These are phyloP conservation scores for Cataglyphis rosenhaueri DNA, from an alignment of 2,888 invertebrate species.

Conservation along the genomic window DNA sequence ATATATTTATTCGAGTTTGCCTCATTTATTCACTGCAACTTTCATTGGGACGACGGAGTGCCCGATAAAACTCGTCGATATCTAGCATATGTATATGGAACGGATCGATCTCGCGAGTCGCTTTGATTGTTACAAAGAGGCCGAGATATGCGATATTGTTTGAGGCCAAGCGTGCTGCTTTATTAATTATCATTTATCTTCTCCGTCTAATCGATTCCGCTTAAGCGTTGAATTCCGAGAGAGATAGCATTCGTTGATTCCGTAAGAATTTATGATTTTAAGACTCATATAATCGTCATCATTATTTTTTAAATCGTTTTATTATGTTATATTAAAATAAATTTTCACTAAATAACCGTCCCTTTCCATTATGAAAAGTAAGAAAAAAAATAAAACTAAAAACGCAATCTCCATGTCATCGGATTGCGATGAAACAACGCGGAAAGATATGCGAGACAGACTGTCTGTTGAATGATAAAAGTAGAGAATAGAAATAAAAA, in stretches of 20 bases:
- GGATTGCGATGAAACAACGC: not conserved
- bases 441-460: not conserved
- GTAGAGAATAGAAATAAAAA: conserved; percentile 29
- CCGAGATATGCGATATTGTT: conserved; percentile 30
- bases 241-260: not conserved
- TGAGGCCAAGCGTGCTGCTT: conserved; percentile 19
- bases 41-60: conserved; percentile 32
- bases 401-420: not conserved
- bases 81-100: conserved; percentile 51
- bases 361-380: not conserved
- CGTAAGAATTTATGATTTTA: not conserved
- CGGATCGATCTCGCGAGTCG: conserved; percentile 59
- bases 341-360: not conserved
- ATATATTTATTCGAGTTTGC: conserved; percentile 48
- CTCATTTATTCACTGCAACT: conserved; percentile 58
- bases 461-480: conserved; percentile 31
- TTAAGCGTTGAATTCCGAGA: conserved; percentile 2
- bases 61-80: conserved; percentile 44
- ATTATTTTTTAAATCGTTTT: not conserved
- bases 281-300: not conserved
- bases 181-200: conserved; percentile 57
- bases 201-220: conserved; percentile 48
- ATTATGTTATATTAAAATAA: not conserved
- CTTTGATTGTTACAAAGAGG: conserved; percentile 35
- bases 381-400: not conserved